A percentile compares a stretch with the other conserved stretches of the same genome.
phyloP scores from a whole-genome alignment of 2,888 invertebrate species.

The Perizoma affinitatum region DNA sequence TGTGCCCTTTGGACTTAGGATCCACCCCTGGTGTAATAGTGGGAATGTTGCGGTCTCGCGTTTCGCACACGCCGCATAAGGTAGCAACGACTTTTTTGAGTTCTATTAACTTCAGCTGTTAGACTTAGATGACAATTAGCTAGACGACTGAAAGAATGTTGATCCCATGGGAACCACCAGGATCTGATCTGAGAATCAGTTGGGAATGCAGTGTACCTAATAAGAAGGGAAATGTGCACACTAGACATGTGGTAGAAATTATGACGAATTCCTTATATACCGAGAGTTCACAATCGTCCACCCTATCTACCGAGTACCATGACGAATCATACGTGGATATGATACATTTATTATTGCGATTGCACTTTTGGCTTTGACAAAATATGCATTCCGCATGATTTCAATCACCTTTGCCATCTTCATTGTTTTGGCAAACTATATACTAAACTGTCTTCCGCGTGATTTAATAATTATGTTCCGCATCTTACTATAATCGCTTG shows the following conservation, averaged over 20 bases:
- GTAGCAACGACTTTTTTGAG: slow-evolving; percentile 58
- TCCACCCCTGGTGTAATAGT: slow-evolving; percentile 41
- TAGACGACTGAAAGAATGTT: slow-evolving; percentile 36
- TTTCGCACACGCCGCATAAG: slow-evolving; percentile 72
- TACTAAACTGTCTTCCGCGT: neutral
- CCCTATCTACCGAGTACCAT: too few species aligned
- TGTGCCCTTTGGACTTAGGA: neutral
- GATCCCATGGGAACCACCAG: slow-evolving; percentile 33
- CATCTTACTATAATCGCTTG: too few species aligned
- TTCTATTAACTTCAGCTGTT: slow-evolving; percentile 50
- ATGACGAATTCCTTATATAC: neutral
- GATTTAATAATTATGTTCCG: too few species aligned
- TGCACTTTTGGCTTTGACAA: too few species aligned
- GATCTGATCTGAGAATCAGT: slow-evolving; percentile 16
- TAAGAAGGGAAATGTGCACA: neutral
- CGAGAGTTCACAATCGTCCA: too few species aligned
- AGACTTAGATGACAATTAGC: slow-evolving; percentile 54
- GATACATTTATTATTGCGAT: too few species aligned
- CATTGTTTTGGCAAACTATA: too few species aligned
- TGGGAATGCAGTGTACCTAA: slow-evolving; percentile 2
- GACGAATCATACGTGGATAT: too few species aligned
- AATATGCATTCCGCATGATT: too few species aligned
- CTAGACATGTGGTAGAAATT: neutral
- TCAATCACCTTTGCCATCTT: too few species aligned
- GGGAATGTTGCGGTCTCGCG: slow-evolving; percentile 67